Evolutionary conservation across 35 echinoderm and acorn worm species (phyloP), one percentile per base, ranked within the genome.

Genomic region (Patiria miniata): DNA sequence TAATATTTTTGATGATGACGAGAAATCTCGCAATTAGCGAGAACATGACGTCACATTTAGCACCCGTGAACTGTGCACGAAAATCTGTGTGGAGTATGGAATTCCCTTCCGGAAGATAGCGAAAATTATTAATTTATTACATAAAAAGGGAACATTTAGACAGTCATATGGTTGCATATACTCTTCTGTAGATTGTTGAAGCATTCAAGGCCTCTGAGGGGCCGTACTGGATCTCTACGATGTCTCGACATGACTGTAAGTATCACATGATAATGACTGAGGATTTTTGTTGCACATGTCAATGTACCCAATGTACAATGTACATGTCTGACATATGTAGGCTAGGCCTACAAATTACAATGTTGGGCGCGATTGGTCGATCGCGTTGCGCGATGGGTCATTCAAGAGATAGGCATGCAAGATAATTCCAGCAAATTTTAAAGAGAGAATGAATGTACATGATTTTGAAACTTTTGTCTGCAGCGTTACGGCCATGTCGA

Each of bases 211-310:
- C 34, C 26, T 12, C 26, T 73, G 19, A 34, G 29, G 57, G 65
- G 26, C 65, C 19, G 34, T 10, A 32, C 34, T 73, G 65, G 65
- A 73, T 30, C 23, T 59, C 83, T 82, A 94, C 82, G 76, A 94
- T 94, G 93, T 94, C 93, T 60, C 93, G 93, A 94, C 93, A 94
- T 86, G 93, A 94, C 90, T 87, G 93, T 94, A 57, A 82, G 55
- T 76, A 26, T 73, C 4, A 47, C 42, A 12, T 26, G 21, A 26
- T 18, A 73, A 23, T 73, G 21, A 73, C 19, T 32, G 34, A 32
- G 29, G 23, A 73, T 26, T 73, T 73, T 23, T 26, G 14, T 73
- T 73, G 26, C 23, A 73, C 65, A 73, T 73, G 65, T 73, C 14
- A 22, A 73, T 47, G 42, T 12, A 47, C 4, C 4, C 42, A n/a